Evolutionary conservation across 2,113 vertebrate genomes (phyloP), one percentile per base, ranked within the genome.

Genomic region (Choloepus hoffmanni): DNA sequence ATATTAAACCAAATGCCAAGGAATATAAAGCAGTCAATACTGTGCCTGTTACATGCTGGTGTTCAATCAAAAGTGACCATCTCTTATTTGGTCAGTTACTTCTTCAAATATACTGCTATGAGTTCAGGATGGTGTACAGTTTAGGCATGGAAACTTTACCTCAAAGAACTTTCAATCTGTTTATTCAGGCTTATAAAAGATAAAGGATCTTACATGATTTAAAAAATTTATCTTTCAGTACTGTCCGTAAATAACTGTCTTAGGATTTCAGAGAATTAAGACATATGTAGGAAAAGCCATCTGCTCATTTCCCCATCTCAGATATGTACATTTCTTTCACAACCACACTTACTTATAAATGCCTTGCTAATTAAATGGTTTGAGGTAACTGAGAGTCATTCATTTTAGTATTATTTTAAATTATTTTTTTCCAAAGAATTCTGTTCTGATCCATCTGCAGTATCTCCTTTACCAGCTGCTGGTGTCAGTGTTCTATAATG

Each of bases 381-480:
- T 73, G 13, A 40, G 81, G 53, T 76, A 53, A 62, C 15, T 77
- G 21, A 85, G 33, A 79, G 10, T 81, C 40, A 76, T 83, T 60
- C 30, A 24, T 62, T 92, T 85, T 67, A 89, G 11, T 24, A 48
- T 78, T 48, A 82, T 40, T 96, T 91, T 70, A 53, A 78, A 58
- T 84, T 93, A 82, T 18, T 85, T 95, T 16, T 58, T 18, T 23
- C 8, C 50, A 77, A 68, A 70, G 7, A 40, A 63, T 74, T 92
- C 62, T 77, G 5, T 36, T 82, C 8, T 88, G 43, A n/a, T 9
- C 8, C 36, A 19, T 62, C 40, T 43, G 3, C 11, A 33, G 36
- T 92, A 68, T 26, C 21, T 90, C 11, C 36, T 85, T 85, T 40
- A 62, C 48, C 5, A 40, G 11, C 13, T 40, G 2, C 9, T 68